A percentile compares a stretch with the other conserved stretches of the same genome.
Evolutionary conservation across 2,888 invertebrate species (phyloP).

Genomic region (Sepioteuthis lessoniana): DNA sequence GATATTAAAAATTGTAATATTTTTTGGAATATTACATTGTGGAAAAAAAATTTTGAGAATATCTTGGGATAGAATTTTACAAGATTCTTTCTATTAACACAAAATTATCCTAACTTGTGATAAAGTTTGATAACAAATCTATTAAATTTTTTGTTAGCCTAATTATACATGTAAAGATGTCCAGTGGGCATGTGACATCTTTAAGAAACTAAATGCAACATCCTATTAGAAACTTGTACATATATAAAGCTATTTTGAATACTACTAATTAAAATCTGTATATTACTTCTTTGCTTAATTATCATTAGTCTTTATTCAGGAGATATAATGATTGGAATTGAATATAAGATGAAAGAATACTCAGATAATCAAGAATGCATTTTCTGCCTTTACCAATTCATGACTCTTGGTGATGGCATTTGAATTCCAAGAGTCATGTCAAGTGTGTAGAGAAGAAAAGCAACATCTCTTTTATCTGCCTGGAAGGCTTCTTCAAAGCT

Average conservation of each 20-base stretch:
- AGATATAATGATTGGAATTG: background rate
- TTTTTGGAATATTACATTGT: background rate
- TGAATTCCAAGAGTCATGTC: slow-evolving; percentile 12
- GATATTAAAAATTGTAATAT: background rate
- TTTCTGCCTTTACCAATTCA: background rate
- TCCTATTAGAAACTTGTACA: background rate
- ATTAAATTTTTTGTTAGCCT: background rate
- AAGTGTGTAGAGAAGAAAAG: background rate
- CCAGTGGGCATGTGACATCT: background rate
- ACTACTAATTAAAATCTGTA: background rate
- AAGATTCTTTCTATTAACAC: background rate
- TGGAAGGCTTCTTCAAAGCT: slow-evolving; percentile 9
- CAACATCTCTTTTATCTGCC: slow-evolving; percentile 23
- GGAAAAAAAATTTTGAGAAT: background rate
- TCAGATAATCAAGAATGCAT: background rate
- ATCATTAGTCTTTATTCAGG: slow-evolving; percentile 33
- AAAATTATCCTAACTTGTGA: background rate
- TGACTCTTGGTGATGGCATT: background rate
- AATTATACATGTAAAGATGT: background rate
- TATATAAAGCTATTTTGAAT: background rate
- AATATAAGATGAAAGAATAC: background rate
- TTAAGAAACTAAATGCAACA: background rate
- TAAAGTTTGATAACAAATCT: background rate
- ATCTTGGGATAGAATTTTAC: background rate
- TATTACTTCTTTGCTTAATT: background rate